Percentiles rank a stretch among this genome's conserved stretches.
Conservation (phyloP, 1,140 invertebrate genomes). For the Diplogasteroides magnus region DNA sequence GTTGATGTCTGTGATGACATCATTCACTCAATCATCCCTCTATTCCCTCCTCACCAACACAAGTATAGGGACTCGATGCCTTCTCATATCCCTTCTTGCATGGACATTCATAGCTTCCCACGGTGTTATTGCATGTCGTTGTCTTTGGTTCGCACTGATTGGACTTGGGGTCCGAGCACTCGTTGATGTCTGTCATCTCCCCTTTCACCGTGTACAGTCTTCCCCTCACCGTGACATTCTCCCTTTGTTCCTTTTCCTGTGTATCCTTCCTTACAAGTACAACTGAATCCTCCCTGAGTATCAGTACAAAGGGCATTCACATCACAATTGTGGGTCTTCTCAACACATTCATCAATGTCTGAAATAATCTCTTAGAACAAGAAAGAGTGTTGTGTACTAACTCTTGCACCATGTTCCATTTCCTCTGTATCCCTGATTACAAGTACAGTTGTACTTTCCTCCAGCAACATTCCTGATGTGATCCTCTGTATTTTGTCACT, state of each 20-base stretch:
- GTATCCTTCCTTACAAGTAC: neutral
- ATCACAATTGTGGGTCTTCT: neutral
- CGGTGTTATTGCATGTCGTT: neutral
- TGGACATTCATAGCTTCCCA: neutral
- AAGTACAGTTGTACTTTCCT: neutral
- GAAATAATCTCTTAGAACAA: neutral
- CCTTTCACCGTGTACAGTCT: neutral
- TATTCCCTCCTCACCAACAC: neutral
- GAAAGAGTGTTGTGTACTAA: neutral
- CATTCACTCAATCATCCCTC: neutral
- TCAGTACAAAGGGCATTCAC: neutral
- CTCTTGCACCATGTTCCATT: slow-evolving; percentile 1
- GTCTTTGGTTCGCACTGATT: neutral
- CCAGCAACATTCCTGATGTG: neutral
- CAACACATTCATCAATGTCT: neutral
- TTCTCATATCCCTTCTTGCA: neutral
- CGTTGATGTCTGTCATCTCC: neutral
- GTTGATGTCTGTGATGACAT: neutral
- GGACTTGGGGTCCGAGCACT: neutral
- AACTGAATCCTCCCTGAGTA: neutral
- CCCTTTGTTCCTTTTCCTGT: neutral
- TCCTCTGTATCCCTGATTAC: neutral
- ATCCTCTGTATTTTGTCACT: too few species aligned
- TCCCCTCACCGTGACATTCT: neutral
- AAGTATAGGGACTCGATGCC: neutral